A percentile compares a stretch with the other conserved stretches of the same genome.
Evolutionary conservation across 2,797 vertebrate genomes (phyloP).

Genomic region (Coranthus polyacanthus): DNA sequence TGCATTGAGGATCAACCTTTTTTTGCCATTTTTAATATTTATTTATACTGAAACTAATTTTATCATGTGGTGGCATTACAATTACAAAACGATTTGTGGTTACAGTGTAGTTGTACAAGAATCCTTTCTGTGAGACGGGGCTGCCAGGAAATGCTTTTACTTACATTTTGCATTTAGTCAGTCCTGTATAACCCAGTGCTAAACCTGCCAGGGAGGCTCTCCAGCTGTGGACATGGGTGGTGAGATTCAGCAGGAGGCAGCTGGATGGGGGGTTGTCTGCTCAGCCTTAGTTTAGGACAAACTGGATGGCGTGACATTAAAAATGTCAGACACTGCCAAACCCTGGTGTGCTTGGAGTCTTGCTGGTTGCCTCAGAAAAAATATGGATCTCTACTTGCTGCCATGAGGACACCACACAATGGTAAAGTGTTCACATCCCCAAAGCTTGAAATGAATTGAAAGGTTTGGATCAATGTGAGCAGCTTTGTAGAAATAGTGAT

Average conservation of each 20-base stretch:
- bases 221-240: constrained; percentile 42
- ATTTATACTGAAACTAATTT: too few relatives aligned
- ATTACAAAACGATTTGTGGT: too few relatives aligned
- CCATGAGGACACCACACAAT: constrained; percentile 39
- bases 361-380: constrained; percentile 31
- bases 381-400: constrained; percentile 46
- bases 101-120: too few relatives aligned
- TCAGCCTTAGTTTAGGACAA: constrained; percentile 22
- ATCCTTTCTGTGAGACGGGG: too few relatives aligned
- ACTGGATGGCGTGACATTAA: constrained; percentile 46
- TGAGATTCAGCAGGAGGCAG: constrained; percentile 17
- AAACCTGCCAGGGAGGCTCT: constrained; percentile 14
- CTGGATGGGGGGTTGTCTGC: constrained; percentile 11
- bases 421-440: constrained; percentile 23
- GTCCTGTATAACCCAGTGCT: constrained; percentile 36
- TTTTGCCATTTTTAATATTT: too few relatives aligned
- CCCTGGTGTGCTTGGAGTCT: constrained; percentile 28
- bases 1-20: too few relatives aligned
- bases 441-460: constrained; percentile 28
- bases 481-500: constrained; percentile 28
- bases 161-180: too few relatives aligned
- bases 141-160: background rate
- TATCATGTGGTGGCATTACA: too few relatives aligned
- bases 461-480: constrained; percentile 47
- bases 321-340: constrained; percentile 72